phyloP scores from a whole-genome alignment of 2,797 vertebrate genomes.

The Anabas testudineus region DNA sequence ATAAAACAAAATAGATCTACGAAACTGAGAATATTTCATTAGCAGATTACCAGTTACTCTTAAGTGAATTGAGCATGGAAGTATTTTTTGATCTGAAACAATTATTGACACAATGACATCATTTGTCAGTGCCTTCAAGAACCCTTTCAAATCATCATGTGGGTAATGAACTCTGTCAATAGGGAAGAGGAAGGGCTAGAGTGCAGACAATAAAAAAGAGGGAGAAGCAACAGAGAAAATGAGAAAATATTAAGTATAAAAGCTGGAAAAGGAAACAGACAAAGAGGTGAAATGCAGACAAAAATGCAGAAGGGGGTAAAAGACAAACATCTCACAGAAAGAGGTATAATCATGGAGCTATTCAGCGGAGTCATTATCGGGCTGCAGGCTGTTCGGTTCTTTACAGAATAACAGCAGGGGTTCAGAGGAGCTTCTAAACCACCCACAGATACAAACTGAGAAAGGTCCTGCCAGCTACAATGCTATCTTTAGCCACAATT shows the following conservation, averaged over 20 bases:
- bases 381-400: slow-evolving; percentile 79
- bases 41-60: too few species aligned
- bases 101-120: not conserved
- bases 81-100: not conserved
- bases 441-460: slow-evolving; percentile 69
- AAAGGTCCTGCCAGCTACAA: slow-evolving; percentile 71
- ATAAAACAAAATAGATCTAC: not conserved
- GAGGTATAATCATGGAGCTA: slow-evolving; percentile 82
- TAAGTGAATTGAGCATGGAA: not conserved
- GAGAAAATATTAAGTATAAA: slow-evolving; percentile 39
- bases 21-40: not conserved
- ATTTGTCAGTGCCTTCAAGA: not conserved
- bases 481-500: slow-evolving; percentile 72
- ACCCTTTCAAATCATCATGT: not conserved
- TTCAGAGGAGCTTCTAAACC: slow-evolving; percentile 74
- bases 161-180: slow-evolving; percentile 51
- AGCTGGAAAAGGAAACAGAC: slow-evolving; percentile 42
- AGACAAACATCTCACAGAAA: slow-evolving; percentile 76
- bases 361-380: slow-evolving; percentile 80
- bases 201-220: slow-evolving; percentile 41
- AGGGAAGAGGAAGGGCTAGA: slow-evolving; percentile 17
- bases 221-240: slow-evolving; percentile 38
- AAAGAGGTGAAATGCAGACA: slow-evolving; percentile 57
- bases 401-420: slow-evolving; percentile 79
- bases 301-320: slow-evolving; percentile 62